Base-by-base conservation (phyloP, 2,888 invertebrate genomes). In the Notodonta ziczac region DNA sequence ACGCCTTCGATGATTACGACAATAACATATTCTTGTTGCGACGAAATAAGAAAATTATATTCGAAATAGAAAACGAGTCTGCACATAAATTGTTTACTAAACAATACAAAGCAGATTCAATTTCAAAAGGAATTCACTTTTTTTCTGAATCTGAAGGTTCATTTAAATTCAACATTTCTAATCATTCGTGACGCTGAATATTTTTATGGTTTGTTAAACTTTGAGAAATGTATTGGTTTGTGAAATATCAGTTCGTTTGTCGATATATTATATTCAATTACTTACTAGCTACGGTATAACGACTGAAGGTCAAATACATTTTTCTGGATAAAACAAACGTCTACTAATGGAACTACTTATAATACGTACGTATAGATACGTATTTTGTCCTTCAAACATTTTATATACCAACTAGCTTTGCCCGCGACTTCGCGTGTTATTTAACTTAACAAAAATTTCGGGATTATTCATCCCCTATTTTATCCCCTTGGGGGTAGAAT, bases 1-100 rank as follows among this genome's bases (percentile, higher is more conserved):
- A 85, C 81, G 76, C 80, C 75, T 82, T 85, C 81, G 77, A 82
- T 80, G 77, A 82, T 76, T 77, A 77, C 72, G 77, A 81, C 74
- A 78, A 77, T 77, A 78, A 82, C 76, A 80, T 77, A 79, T 72
- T 80, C 61, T 66, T 68, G 63, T 51, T 69, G 46, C 60, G 61
- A 61, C 70, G 70, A 77, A 74, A 66, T 67, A 63, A 67, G 63
- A 61, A 74, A 72, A 74, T 76, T 65, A 66, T 68, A 63, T 48
- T 57, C 24, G 46, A 70, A 60, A 69, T 63, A 65, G 67, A 65
- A 69, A 72, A 72, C 64, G 60, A 74, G 62, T 48, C 60, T 32
- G 5, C 40, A 68, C 62, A 55, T 60, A 59, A 65, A 60, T 68
- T 68, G 59, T 69, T 73, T 62, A 58, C 16, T 57, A 67, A 69